Evolutionary conservation across 2,888 invertebrate species (phyloP).

Genomic region (Conus canariensis): DNA sequence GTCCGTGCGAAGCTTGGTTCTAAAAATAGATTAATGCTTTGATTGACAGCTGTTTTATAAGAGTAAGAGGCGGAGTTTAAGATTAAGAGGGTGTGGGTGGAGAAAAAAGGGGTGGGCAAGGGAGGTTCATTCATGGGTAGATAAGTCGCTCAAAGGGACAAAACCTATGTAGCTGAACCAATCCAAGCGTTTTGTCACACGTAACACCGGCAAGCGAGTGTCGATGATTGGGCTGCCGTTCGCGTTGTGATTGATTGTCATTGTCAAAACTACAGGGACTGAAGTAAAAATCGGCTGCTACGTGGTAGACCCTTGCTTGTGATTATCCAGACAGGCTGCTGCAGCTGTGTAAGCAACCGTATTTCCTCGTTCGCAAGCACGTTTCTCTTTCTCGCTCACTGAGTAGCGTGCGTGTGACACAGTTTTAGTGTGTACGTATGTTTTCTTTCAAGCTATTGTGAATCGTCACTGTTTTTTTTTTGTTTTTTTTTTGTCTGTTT

Average conservation of each 20-base stretch:
- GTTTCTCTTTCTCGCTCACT: not conserved
- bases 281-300: no score
- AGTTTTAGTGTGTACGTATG: no score
- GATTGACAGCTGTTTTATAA: conserved; percentile 27
- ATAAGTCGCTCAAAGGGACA: not conserved
- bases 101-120: not conserved
- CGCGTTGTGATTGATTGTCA: not conserved
- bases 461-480: no score
- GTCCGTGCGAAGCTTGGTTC: conserved; percentile 34
- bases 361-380: no score
- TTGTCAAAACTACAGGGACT: not conserved
- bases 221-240: not conserved
- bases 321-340: no score
- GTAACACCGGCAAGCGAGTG: not conserved
- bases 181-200: not conserved
- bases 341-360: no score
- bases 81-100: conserved; percentile 28
- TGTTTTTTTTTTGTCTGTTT: no score
- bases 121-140: conserved; percentile 15
- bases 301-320: no score
- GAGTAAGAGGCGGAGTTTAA: conserved; percentile 23
- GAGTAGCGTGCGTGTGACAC: no score
- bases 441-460: no score
- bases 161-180: conserved; percentile 1
- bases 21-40: conserved; percentile 43